A percentile compares a stretch with the other conserved stretches of the same genome.
phyloP scores from a whole-genome alignment of 2,113 vertebrate genomes.

The Dasyprocta punctata region DNA sequence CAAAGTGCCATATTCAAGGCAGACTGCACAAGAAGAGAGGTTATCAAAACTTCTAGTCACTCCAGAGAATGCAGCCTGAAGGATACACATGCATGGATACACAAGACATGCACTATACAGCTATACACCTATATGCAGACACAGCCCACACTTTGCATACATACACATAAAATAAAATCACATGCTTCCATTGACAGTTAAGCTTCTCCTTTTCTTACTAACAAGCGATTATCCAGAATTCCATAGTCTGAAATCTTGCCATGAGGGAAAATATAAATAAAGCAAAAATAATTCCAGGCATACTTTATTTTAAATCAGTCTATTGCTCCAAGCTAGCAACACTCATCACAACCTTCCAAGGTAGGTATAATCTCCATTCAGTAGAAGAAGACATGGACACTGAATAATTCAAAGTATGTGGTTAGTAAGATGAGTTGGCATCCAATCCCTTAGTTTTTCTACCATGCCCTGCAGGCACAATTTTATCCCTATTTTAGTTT shows the following conservation, averaged over 20 bases:
- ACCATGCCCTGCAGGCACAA: background rate
- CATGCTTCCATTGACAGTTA: background rate
- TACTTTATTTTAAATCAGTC: background rate
- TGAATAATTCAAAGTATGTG: background rate
- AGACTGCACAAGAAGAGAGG: conserved; percentile 24
- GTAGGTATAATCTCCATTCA: background rate
- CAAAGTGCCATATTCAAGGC: conserved; percentile 50
- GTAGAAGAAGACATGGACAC: background rate
- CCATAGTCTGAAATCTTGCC: conserved; percentile 56
- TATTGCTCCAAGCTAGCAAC: background rate
- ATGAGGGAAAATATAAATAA: conserved; percentile 58
- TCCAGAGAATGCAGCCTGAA: background rate
- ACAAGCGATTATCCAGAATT: conserved; percentile 23
- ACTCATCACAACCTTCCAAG: background rate
- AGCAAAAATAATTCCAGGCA: conserved; percentile 26
- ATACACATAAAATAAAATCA: background rate
- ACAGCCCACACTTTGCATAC: background rate
- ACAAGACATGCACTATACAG: background rate
- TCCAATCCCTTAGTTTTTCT: background rate
- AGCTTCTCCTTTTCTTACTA: background rate
- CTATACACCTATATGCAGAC: background rate
- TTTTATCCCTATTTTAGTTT: background rate
- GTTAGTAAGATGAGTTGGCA: background rate
- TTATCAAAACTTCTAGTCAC: background rate
- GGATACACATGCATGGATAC: background rate